Evolutionary conservation across 2,888 invertebrate species (phyloP).

Genomic region (Cepaea hortensis): DNA sequence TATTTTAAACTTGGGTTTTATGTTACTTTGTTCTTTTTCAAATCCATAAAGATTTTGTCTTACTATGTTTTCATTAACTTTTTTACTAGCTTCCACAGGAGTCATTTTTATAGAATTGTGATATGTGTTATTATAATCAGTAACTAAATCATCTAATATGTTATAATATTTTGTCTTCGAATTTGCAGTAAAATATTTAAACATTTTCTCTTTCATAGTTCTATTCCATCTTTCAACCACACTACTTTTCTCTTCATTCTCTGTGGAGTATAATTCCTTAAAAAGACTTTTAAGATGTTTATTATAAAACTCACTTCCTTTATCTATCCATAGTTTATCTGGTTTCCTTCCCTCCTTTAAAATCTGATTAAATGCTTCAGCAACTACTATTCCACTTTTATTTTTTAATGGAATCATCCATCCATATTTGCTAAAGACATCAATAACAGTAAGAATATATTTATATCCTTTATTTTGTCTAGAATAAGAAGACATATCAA

Average conservation of each 20-base stretch:
- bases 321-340: neutral
- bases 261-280: neutral
- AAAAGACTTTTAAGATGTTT: neutral
- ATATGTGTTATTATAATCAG: neutral
- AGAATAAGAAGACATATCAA: neutral
- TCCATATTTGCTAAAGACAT: neutral
- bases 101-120: no score
- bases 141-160: neutral
- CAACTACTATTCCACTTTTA: neutral
- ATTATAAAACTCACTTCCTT: neutral
- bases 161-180: neutral
- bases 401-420: neutral
- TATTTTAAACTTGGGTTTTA: neutral
- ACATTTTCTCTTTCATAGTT: neutral
- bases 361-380: no score
- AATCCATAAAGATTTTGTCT: neutral
- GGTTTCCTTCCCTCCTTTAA: no score
- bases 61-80: neutral
- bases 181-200: neutral
- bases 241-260: conserved; percentile 8
- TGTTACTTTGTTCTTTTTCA: neutral
- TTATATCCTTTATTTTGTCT: neutral
- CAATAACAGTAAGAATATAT: neutral
- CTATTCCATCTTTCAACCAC: neutral
- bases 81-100: neutral